Percentiles rank a stretch among this genome's conserved stretches.
Evolutionary conservation across 1,140 invertebrate genomes (phyloP).

Genomic region (Metopolophium dirhodum): DNA sequence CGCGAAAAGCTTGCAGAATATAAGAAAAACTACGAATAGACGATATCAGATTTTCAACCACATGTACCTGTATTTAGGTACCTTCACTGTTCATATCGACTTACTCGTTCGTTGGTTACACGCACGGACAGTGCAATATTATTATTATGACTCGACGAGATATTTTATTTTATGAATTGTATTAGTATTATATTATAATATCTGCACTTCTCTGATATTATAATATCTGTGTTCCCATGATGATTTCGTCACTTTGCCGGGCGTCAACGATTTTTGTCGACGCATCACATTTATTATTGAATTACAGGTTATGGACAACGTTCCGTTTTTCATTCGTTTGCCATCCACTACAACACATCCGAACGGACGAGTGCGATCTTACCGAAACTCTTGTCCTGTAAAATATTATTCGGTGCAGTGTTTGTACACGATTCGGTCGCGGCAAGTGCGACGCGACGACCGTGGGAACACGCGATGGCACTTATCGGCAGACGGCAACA

Average conservation of each 20-base stretch:
- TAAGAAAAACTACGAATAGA: too few relatives aligned
- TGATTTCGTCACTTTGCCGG: not conserved
- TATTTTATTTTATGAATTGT: too few relatives aligned
- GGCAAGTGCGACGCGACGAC: not conserved
- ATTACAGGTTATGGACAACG: not conserved
- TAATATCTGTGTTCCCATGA: not conserved
- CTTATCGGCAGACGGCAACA: not conserved
- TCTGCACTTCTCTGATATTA: not conserved
- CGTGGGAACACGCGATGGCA: not conserved
- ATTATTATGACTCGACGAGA: not conserved
- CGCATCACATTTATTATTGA: not conserved
- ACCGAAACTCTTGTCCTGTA: too few relatives aligned
- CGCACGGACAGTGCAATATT: not conserved
- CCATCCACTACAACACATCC: not conserved
- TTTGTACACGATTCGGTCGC: not conserved
- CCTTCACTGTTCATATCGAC: too few relatives aligned
- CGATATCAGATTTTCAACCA: too few relatives aligned
- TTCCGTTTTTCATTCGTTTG: not conserved
- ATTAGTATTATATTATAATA: too few relatives aligned
- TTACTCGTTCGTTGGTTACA: not conserved
- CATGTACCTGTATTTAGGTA: too few relatives aligned
- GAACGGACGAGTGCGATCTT: not conserved
- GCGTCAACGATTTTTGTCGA: not conserved
- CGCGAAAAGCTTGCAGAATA: too few relatives aligned
- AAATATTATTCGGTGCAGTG: not conserved